These are phyloP conservation scores for Smittia sp. DNA, from an alignment of 2,888 invertebrate species.

Conservation along the genomic window DNA sequence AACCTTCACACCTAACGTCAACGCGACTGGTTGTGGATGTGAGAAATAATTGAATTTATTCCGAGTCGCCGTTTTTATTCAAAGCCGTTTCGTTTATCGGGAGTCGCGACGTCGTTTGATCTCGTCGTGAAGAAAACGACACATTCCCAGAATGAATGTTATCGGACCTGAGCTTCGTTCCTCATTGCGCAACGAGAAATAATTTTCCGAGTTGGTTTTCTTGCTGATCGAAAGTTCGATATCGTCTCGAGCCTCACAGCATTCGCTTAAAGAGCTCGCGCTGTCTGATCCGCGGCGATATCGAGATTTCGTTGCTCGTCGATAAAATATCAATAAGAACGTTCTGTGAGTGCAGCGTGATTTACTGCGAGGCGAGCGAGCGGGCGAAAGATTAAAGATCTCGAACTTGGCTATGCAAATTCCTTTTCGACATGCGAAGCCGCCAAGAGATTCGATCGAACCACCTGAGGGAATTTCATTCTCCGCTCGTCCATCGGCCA, in stretches of 20 bases:
- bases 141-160: constrained; percentile 20
- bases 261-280: neutral
- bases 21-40: neutral
- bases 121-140: neutral
- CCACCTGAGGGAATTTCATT: neutral
- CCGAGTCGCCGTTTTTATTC: neutral
- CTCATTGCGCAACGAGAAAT: neutral
- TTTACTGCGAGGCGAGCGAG: neutral
- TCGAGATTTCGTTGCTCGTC: no score
- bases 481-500: neutral
- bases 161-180: neutral
- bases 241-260: neutral
- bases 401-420: constrained; percentile 41
- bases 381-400: constrained; percentile 35
- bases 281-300: neutral
- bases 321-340: constrained; percentile 21
- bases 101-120: neutral
- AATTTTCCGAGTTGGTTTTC: constrained; percentile 6
- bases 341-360: neutral
- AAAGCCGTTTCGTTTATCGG: constrained; percentile 5
- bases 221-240: neutral
- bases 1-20: neutral
- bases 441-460: neutral
- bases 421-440: constrained; percentile 34
- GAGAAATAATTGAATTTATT: constrained; percentile 8